Percentiles rank a stretch among this genome's conserved stretches.
phyloP scores from a whole-genome alignment of 2,797 vertebrate species.

The Alauda arvensis region DNA sequence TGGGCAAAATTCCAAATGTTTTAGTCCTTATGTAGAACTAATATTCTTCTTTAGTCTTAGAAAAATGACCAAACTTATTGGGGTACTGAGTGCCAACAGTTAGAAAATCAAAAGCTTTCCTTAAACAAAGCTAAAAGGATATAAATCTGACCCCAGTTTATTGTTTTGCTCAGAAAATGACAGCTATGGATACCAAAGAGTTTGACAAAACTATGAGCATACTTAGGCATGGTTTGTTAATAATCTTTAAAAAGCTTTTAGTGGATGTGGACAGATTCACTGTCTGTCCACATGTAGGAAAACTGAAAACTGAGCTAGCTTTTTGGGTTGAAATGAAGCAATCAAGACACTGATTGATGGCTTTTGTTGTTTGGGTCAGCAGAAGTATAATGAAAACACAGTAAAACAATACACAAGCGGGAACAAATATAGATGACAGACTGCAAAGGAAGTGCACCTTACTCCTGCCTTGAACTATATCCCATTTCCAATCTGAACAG shows the following conservation, averaged over 20 bases:
- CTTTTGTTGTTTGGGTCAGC: neutral
- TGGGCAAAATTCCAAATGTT: neutral
- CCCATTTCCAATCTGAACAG: neutral
- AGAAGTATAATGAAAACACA: neutral
- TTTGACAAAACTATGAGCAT: neutral
- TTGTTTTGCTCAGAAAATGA: neutral
- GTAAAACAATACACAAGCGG: neutral
- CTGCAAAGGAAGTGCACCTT: neutral
- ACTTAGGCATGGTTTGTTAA: neutral
- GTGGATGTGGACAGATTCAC: neutral
- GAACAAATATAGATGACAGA: neutral
- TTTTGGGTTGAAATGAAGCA: neutral
- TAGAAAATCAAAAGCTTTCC: neutral
- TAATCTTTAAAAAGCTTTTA: neutral
- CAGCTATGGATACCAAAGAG: neutral
- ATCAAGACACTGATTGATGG: neutral
- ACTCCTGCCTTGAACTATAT: neutral
- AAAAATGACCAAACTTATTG: neutral
- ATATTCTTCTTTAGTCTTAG: neutral
- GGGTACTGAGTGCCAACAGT: neutral
- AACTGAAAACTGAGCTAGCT: neutral
- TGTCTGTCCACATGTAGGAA: neutral
- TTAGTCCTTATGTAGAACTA: neutral
- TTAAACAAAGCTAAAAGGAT: neutral
- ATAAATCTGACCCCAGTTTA: neutral